phyloP scores from a whole-genome alignment of 92 coral and sea anemone genomes.

The Galaxea fascicularis region DNA sequence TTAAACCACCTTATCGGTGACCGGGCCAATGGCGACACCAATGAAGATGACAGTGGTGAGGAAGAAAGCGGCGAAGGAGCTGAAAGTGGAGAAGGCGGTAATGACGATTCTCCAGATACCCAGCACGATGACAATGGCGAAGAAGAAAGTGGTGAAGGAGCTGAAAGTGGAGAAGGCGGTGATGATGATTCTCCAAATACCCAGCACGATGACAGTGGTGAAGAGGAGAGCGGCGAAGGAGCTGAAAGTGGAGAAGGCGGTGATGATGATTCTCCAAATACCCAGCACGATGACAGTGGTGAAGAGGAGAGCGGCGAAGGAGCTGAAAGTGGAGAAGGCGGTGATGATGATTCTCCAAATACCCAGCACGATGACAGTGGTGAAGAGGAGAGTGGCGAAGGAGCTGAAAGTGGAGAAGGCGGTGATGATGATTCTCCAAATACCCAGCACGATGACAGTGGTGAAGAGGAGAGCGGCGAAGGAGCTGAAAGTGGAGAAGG shows the following conservation, averaged over 20 bases:
- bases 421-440: neutral
- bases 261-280: neutral
- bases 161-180: neutral
- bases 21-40: neutral
- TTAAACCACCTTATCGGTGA: neutral
- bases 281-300: neutral
- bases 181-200: slow-evolving; percentile 1
- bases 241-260: neutral
- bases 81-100: neutral
- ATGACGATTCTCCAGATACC: neutral
- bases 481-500: neutral
- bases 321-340: neutral
- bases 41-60: slow-evolving; percentile 1
- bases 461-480: neutral
- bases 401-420: neutral
- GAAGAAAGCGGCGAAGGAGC: neutral
- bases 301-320: neutral
- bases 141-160: neutral
- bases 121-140: neutral
- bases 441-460: neutral
- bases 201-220: neutral
- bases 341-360: neutral
- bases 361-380: neutral
- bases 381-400: slow-evolving; percentile 14
- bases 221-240: neutral